Conservation (phyloP, 2,888 invertebrate species). For the Himalopsyche anomala region DNA sequence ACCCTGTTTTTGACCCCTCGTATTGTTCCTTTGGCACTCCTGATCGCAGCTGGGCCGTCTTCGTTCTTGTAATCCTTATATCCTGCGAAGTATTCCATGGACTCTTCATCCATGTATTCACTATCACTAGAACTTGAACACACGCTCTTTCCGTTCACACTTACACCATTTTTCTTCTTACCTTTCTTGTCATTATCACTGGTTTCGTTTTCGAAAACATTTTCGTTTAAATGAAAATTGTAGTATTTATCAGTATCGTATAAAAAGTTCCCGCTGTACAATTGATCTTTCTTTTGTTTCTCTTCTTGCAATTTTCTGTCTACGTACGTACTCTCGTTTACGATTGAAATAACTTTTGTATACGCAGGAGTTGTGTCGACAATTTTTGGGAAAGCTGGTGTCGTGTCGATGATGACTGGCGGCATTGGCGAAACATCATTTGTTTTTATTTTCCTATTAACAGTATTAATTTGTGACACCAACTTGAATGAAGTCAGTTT, state of each 20-base stretch:
- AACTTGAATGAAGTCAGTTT: conserved; percentile 76
- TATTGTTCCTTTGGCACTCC: conserved; percentile 94
- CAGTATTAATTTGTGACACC: conserved; percentile 75
- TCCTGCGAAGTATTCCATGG: conserved; percentile 85
- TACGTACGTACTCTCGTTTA: conserved; percentile 83
- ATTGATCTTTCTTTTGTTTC: conserved; percentile 73
- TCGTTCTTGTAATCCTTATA: conserved; percentile 83
- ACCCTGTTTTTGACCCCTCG: conserved; percentile 96
- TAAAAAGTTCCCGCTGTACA: conserved; percentile 76
- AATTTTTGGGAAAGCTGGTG: conserved; percentile 41
- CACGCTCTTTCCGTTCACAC: conserved; percentile 64
- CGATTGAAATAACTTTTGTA: conserved; percentile 73
- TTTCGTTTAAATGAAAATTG: conserved; percentile 89
- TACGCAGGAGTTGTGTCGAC: conserved; percentile 52
- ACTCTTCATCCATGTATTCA: conserved; percentile 72
- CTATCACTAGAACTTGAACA: conserved; percentile 66
- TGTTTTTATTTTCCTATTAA: conserved; percentile 66
- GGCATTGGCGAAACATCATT: conserved; percentile 55
- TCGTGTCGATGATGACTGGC: conserved; percentile 49
- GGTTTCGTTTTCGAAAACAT: conserved; percentile 73
- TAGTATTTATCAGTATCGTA: conserved; percentile 89
- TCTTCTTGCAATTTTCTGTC: conserved; percentile 78
- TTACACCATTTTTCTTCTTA: conserved; percentile 73
- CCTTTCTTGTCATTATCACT: conserved; percentile 68
- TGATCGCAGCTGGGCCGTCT: conserved; percentile 85